Evolutionary conservation across 1,140 invertebrate species (phyloP).

Genomic region (Charaxes varanes): DNA sequence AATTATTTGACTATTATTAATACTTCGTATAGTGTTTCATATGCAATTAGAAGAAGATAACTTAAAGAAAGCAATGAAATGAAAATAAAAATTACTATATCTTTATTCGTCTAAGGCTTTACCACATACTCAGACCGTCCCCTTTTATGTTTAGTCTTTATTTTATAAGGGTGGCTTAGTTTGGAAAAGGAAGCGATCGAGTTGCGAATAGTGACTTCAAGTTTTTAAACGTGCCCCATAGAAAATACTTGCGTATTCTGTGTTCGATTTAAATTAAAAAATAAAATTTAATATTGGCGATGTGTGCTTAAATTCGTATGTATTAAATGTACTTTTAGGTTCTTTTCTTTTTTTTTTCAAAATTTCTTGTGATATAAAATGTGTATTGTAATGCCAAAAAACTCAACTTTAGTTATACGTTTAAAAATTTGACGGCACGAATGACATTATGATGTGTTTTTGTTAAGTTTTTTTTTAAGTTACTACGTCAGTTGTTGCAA

Average conservation of each 20-base stretch:
- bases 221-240: conserved; percentile 12
- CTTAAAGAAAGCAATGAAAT: too few species aligned
- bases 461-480: conserved; percentile 63
- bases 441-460: conserved; percentile 44
- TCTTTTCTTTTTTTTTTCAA: conserved; percentile 2
- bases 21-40: too few species aligned
- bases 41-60: too few species aligned
- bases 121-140: conserved; percentile 23
- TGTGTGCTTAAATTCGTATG: conserved; percentile 8
- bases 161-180: conserved; percentile 6
- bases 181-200: conserved; percentile 28
- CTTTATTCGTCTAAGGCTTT: conserved; percentile 14
- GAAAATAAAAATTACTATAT: background rate
- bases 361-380: background rate
- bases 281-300: conserved; percentile 4
- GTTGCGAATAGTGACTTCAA: conserved; percentile 12
- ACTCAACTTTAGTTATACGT: background rate
- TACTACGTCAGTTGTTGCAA: conserved; percentile 48
- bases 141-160: conserved; percentile 18
- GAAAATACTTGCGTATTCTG: background rate
- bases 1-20: too few species aligned
- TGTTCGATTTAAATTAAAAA: too few species aligned
- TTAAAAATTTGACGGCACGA: conserved; percentile 8
- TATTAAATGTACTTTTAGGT: background rate
- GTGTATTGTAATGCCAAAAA: background rate